Evolutionary conservation across 1,140 invertebrate species (phyloP).

Genomic region (Daktulosphaira vitifoliae): DNA sequence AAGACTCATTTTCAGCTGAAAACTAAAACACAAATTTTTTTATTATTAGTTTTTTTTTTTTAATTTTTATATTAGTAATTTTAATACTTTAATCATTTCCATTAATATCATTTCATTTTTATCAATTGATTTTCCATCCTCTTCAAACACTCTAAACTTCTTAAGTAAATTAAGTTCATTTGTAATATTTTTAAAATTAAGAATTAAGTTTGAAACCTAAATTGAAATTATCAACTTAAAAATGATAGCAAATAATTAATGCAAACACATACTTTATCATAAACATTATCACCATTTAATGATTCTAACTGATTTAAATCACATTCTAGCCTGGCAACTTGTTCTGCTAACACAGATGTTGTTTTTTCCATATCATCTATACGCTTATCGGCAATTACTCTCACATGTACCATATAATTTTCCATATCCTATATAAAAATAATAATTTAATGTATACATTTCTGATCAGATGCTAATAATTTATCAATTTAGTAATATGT

Average conservation of each 20-base stretch:
- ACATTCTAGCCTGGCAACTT: slow-evolving; percentile 36
- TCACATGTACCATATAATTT: slow-evolving; percentile 42
- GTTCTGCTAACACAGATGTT: slow-evolving; percentile 38
- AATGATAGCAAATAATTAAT: too few relatives aligned
- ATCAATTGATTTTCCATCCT: slow-evolving; percentile 6
- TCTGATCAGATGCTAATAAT: too few relatives aligned
- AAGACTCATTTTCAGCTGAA: slow-evolving; percentile 42
- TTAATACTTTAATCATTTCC: slow-evolving; percentile 26
- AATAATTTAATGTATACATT: too few relatives aligned
- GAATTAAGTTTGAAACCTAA: slow-evolving; percentile 41
- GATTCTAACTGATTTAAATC: slow-evolving; percentile 15
- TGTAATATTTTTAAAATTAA: slow-evolving; percentile 40
- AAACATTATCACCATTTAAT: slow-evolving; percentile 32
- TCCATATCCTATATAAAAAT: slow-evolving; percentile 42
- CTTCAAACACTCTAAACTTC: slow-evolving; percentile 37
- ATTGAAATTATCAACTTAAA: background rate
- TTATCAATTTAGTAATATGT: too few relatives aligned
- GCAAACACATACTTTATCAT: slow-evolving; percentile 28
- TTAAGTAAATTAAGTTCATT: slow-evolving; percentile 41
- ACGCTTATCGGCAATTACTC: slow-evolving; percentile 41
- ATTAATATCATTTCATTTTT: slow-evolving; percentile 1
- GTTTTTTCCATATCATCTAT: slow-evolving; percentile 42
- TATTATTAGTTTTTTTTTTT: background rate
- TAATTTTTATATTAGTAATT: background rate
- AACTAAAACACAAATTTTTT: slow-evolving; percentile 37